Base-by-base conservation (phyloP, 92 coral and sea anemone species). In the Phenganax stokvisi region DNA sequence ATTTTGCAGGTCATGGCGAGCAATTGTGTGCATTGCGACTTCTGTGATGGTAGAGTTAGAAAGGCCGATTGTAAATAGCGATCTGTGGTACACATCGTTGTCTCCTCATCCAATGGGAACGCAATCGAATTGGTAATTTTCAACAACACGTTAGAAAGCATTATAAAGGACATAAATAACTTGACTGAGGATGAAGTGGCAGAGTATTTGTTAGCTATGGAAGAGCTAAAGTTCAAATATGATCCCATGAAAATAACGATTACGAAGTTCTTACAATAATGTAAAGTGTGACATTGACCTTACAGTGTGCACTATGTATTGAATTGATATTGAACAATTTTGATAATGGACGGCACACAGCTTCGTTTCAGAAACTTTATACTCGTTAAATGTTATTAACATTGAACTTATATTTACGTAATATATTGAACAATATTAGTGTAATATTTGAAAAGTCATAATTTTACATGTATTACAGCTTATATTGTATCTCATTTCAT, bases 11-110 rank as follows among this genome's bases (percentile, higher is more conserved):
- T 3, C 27, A 59, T 7, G n/a, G 27, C n/a, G 65, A 59, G 27
- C 65, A 59, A 13, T 59, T 13, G 16, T 13, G 51, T 68, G 73
- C 73, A 27, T n/a, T 68, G 73, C 54, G 73, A 68, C 54, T 10
- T 30, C 25, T 68, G 73, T 10, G 73, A 47, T 59, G 16, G 65
- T 25, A 59, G 65, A 59, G 20, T 59, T n/a, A 59, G 65, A 6
- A n/a, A 13, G 16, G 65, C 20, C 4, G 20, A 25, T 59, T 59
- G 65, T 20, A 59, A 59, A 59, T 0, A 59, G 65, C 65, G 12
- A 59, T 59, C 12, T n/a, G 16, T 25, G 16, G 65, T 59, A 0
- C 65, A 59, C 16, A 20, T 59, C 20, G n/a, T 59, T 59, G 65
- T 59, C 0, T 13, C 16, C 8, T 11, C 17, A 3, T 13, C 20